Evolutionary conservation across 2,888 invertebrate genomes (phyloP).

Genomic region (Cetonia aurata): DNA sequence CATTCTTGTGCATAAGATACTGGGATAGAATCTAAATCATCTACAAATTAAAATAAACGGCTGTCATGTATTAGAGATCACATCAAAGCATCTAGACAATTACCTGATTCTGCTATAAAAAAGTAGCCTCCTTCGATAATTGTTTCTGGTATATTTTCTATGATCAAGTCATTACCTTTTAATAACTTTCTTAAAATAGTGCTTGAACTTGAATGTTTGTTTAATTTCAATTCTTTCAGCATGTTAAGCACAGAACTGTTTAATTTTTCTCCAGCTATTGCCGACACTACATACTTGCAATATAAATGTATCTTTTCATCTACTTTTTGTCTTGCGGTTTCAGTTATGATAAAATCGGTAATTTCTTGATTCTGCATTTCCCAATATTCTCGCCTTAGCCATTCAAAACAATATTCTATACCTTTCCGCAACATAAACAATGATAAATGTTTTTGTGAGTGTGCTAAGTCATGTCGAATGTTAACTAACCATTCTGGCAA

Average conservation of each 20-base stretch:
- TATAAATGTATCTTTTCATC: conserved; percentile 29
- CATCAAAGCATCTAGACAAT: conserved; percentile 11
- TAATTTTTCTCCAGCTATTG: conserved; percentile 7
- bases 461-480: conserved; percentile 83
- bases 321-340: conserved; percentile 4
- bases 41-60: conserved; percentile 35
- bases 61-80: background rate
- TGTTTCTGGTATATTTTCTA: conserved; percentile 46
- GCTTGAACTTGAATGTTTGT: conserved; percentile 9
- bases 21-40: conserved; percentile 54
- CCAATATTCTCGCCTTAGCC: conserved; percentile 80
- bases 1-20: conserved; percentile 64
- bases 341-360: conserved; percentile 63
- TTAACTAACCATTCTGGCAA: conserved; percentile 86
- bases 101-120: conserved; percentile 37
- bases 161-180: conserved; percentile 19
- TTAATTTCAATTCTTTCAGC: conserved; percentile 25
- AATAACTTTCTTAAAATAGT: conserved; percentile 19
- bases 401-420: conserved; percentile 73
- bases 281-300: conserved; percentile 11
- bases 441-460: conserved; percentile 77
- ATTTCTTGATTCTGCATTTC: conserved; percentile 69
- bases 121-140: conserved; percentile 48
- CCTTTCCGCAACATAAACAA: conserved; percentile 75
- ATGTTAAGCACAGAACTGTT: background rate